phyloP scores from a whole-genome alignment of 2,797 vertebrate genomes.

The Brachymystax lenok region DNA sequence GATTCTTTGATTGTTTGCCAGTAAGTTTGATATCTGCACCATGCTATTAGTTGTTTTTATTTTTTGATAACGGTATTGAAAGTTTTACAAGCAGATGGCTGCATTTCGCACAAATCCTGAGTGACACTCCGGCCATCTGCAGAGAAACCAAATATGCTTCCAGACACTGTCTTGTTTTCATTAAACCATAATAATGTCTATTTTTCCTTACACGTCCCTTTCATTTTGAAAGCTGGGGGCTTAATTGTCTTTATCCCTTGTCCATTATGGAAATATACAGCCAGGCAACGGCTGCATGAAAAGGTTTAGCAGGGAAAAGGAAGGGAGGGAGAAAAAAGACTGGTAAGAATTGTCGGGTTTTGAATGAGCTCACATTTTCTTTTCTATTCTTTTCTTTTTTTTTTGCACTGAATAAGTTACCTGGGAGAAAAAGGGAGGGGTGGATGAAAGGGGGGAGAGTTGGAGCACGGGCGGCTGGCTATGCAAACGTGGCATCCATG shows the following conservation, averaged over 20 bases:
- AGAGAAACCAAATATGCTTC: slow-evolving; percentile 66
- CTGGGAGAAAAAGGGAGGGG: slow-evolving; percentile 65
- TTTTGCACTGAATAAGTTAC: slow-evolving; percentile 70
- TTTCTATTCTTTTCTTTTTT: slow-evolving; percentile 49
- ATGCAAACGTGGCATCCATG: slow-evolving; percentile 72
- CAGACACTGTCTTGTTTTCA: slow-evolving; percentile 62
- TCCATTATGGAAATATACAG: slow-evolving; percentile 66
- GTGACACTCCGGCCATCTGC: slow-evolving; percentile 65
- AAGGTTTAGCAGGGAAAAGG: slow-evolving; percentile 50
- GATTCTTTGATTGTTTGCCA: not conserved
- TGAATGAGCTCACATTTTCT: slow-evolving; percentile 64
- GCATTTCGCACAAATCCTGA: slow-evolving; percentile 71
- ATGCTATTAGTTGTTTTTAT: slow-evolving; percentile 42
- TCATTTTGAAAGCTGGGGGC: slow-evolving; percentile 61
- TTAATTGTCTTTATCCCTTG: slow-evolving; percentile 76
- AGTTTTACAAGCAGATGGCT: slow-evolving; percentile 43
- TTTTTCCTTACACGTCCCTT: slow-evolving; percentile 46
- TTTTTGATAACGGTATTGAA: slow-evolving; percentile 48
- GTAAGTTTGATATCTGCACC: not conserved
- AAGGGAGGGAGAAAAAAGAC: slow-evolving; percentile 8
- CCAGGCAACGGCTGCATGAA: slow-evolving; percentile 38
- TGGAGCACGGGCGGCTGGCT: slow-evolving; percentile 46
- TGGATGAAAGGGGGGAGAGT: not conserved
- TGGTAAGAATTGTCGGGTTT: slow-evolving; percentile 48
- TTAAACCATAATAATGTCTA: slow-evolving; percentile 62